Evolutionary conservation across 1,140 invertebrate species (phyloP).

Genomic region (Macrotrachela quadricornifera): DNA sequence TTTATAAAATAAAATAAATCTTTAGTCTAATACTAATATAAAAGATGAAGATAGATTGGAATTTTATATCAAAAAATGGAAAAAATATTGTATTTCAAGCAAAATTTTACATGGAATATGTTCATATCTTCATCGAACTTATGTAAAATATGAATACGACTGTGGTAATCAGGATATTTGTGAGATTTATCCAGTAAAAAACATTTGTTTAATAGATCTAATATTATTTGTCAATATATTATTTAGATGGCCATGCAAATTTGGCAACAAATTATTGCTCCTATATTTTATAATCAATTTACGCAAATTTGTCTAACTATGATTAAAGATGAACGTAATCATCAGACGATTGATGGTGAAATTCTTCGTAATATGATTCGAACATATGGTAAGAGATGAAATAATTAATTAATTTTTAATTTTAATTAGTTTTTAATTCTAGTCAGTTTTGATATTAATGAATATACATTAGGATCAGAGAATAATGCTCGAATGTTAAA

Average conservation of each 20-base stretch:
- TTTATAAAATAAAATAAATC: too few relatives aligned
- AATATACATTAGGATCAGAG: conserved; percentile 47
- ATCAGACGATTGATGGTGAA: conserved; percentile 82
- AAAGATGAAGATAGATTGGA: background rate
- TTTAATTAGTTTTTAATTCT: background rate
- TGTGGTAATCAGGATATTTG: conserved; percentile 88
- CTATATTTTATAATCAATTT: conserved; percentile 71
- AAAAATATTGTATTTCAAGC: conserved; percentile 90
- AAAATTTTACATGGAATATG: conserved; percentile 91
- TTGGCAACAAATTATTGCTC: conserved; percentile 84
- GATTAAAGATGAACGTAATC: conserved; percentile 81
- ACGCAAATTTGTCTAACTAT: conserved; percentile 86
- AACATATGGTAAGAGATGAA: conserved; percentile 41
- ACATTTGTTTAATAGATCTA: background rate
- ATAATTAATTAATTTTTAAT: background rate
- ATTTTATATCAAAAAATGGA: conserved; percentile 45
- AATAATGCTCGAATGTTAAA: conserved; percentile 48
- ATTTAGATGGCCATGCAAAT: conserved; percentile 70
- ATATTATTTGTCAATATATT: background rate
- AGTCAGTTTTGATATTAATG: conserved; percentile 56
- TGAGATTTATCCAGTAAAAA: conserved; percentile 62
- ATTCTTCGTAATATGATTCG: conserved; percentile 72
- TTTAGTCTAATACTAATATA: too few relatives aligned
- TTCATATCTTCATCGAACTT: conserved; percentile 88
- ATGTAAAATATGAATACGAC: conserved; percentile 90